phyloP scores from a whole-genome alignment of 2,888 invertebrate species.

The Incurvaria masculella region DNA sequence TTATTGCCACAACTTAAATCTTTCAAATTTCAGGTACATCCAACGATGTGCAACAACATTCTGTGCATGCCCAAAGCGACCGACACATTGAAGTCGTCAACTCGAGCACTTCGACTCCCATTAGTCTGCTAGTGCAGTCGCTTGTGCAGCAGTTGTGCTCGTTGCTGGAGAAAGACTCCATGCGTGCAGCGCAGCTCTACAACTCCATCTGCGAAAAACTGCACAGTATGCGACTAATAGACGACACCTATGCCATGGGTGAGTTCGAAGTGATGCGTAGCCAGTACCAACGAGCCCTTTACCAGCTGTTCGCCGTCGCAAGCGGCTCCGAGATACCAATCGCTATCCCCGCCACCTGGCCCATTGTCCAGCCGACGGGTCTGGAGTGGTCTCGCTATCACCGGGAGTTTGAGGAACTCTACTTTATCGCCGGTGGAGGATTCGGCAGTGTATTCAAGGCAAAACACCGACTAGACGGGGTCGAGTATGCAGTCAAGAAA shows the following conservation, averaged over 20 bases:
- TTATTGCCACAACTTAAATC: background rate
- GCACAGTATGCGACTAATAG: slow-evolving; percentile 65
- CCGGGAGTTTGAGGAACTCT: slow-evolving; percentile 67
- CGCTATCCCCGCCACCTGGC: slow-evolving; percentile 48
- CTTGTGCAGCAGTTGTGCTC: slow-evolving; percentile 66
- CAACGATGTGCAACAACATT: slow-evolving; percentile 31
- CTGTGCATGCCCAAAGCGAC: slow-evolving; percentile 32
- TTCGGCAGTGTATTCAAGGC: slow-evolving; percentile 77
- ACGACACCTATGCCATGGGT: slow-evolving; percentile 64
- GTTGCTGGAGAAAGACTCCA: slow-evolving; percentile 59
- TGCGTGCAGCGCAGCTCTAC: slow-evolving; percentile 59
- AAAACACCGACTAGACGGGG: slow-evolving; percentile 69
- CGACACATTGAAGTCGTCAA: slow-evolving; percentile 40
- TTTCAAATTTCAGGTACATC: slow-evolving; percentile 31
- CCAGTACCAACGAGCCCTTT: slow-evolving; percentile 65
- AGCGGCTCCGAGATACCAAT: slow-evolving; percentile 52
- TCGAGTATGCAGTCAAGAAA: slow-evolving; percentile 79
- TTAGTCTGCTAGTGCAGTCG: slow-evolving; percentile 67
- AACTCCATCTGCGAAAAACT: slow-evolving; percentile 65
- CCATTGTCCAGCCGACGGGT: slow-evolving; percentile 46
- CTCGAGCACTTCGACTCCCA: slow-evolving; percentile 52
- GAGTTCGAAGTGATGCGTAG: slow-evolving; percentile 68
- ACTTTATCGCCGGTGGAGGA: slow-evolving; percentile 69
- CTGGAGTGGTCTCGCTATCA: slow-evolving; percentile 64
- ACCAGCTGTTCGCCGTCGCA: slow-evolving; percentile 60